These are phyloP conservation scores for Hydraecia micacea DNA, from an alignment of 2,888 invertebrate species.

Conservation along the genomic window DNA sequence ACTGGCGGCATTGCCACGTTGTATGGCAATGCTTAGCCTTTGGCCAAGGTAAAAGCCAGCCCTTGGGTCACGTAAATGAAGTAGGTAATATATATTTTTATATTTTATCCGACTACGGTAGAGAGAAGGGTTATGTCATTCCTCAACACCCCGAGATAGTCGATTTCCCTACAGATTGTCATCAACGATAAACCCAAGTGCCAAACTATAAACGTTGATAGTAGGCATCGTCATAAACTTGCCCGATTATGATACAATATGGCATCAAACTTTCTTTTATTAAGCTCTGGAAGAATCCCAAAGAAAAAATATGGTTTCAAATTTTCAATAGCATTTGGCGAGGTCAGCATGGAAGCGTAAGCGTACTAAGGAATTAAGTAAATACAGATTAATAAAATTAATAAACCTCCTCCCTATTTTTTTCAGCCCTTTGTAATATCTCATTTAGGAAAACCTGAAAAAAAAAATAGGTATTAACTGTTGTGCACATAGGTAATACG, in stretches of 20 bases:
- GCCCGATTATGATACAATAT: slow-evolving; percentile 8
- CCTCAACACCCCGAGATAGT: not conserved
- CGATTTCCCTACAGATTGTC: not conserved
- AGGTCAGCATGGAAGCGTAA: not conserved
- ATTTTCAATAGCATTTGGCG: too few species aligned
- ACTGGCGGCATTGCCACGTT: too few species aligned
- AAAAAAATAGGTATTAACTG: not conserved
- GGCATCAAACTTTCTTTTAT: slow-evolving; percentile 12
- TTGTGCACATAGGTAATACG: too few species aligned
- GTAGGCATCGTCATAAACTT: slow-evolving; percentile 29
- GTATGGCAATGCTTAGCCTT: too few species aligned
- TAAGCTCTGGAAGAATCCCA: slow-evolving; percentile 6
- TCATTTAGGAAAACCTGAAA: not conserved
- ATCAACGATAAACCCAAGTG: slow-evolving; percentile 10
- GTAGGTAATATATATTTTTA: not conserved
- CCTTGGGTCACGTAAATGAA: too few species aligned
- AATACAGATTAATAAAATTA: not conserved
- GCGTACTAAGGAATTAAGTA: not conserved
- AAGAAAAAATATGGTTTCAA: not conserved
- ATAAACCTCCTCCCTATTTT: not conserved
- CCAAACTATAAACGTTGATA: slow-evolving; percentile 13
- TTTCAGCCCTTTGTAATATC: not conserved
- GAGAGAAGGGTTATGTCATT: not conserved
- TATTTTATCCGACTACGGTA: not conserved
- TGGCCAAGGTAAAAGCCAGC: too few species aligned